Evolutionary conservation across 2,888 invertebrate genomes (phyloP).

Genomic region (Apocheima hispidaria): DNA sequence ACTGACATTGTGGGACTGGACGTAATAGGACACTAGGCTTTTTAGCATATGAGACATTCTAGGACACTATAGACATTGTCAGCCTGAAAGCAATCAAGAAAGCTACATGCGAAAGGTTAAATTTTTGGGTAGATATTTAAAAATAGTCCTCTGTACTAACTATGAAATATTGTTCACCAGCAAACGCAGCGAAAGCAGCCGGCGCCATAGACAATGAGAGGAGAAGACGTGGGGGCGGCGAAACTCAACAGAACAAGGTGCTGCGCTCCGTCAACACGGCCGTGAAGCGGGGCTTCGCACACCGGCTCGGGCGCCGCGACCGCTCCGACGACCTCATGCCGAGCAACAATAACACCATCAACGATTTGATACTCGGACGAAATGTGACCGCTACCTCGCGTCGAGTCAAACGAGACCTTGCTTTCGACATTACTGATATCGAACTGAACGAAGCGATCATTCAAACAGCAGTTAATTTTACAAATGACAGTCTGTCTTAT

Average conservation of each 20-base stretch:
- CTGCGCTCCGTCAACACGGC: constrained; percentile 65
- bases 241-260: constrained; percentile 43
- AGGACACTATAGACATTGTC: too few relatives aligned
- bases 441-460: not conserved
- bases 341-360: constrained; percentile 48
- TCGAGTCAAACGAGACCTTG: not conserved
- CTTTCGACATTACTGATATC: not conserved
- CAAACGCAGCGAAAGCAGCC: constrained; percentile 37
- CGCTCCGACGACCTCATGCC: constrained; percentile 44
- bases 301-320: constrained; percentile 59
- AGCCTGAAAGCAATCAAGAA: too few relatives aligned
- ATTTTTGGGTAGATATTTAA: too few relatives aligned
- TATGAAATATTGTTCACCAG: constrained; percentile 1
- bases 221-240: constrained; percentile 51
- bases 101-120: too few relatives aligned
- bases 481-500: not conserved
- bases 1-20: too few relatives aligned
- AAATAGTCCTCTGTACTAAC: not conserved
- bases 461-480: not conserved
- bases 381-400: constrained; percentile 30
- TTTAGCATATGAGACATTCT: too few relatives aligned
- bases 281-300: constrained; percentile 60
- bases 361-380: constrained; percentile 30
- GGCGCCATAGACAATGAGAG: constrained; percentile 42
- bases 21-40: too few relatives aligned